Base-by-base conservation (phyloP, 2,113 vertebrate genomes). In the Puntigrus tetrazona region DNA sequence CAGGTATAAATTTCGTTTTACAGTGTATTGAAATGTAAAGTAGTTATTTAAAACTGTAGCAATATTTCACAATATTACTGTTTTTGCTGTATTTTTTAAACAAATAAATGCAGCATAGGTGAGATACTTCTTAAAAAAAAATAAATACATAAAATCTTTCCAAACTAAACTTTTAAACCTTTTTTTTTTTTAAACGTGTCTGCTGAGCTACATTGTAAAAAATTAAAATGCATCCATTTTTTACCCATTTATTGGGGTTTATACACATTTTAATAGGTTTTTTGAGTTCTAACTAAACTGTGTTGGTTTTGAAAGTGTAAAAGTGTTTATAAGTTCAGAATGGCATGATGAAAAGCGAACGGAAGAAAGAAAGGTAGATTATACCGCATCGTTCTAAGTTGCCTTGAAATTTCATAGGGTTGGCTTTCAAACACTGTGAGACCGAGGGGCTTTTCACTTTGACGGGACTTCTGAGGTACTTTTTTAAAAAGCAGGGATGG, bases 401-500 rank as follows among this genome's bases (percentile, higher is more conserved):
- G 7, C 29, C 5, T 4, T 55, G 7, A 22, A 13, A 34, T 34
- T 34, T 52, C 45, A 52, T 76, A 34, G 14, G 8, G 34, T 50
- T 31, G 29, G 27, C 45, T 34, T 77, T 31, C 74, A 77, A n/a
- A 34, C 74, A n/a, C 29, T 13, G 10, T 10, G 14, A 43, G 34
- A 43, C 14, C 6, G 22, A 41, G 34, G n/a, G 76, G n/a, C 69
- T 61, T 47, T 47, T 80, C 20, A 63, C 78, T 80, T 80, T 65
- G 57, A 63, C 16, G 2, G 77, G 34, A 43, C 38, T 80, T 80
- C 41, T 45, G 27, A 65, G 59, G 61, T 22, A 43, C 13, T n/a
- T 63, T n/a, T 63, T 22, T 29, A 65, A 80, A 65, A 65, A 13
- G 52, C 9, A 20, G 31, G 5, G 18, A 67, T 45, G 16, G 55